Evolutionary conservation across 2,888 invertebrate species (phyloP).

Genomic region (Leptinotarsa tumamoca): DNA sequence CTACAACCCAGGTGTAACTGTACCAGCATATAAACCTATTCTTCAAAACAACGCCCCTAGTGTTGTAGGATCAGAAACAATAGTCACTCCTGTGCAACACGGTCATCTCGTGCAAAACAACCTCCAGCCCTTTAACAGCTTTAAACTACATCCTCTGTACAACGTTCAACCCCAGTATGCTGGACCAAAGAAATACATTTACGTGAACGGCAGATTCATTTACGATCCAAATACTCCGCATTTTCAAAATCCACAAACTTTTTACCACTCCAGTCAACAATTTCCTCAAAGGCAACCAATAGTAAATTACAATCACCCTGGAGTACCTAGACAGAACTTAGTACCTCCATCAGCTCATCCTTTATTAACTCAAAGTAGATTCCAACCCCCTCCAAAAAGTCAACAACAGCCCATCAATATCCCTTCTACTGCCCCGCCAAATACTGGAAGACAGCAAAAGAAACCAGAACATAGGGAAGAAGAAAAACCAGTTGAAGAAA

Average conservation of each 20-base stretch:
- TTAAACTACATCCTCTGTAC: conserved; percentile 48
- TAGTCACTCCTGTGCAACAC: conserved; percentile 56
- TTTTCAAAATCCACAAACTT: conserved; percentile 23
- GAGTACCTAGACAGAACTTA: conserved; percentile 11
- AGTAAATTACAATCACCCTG: conserved; percentile 8
- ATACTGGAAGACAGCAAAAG: conserved; percentile 36
- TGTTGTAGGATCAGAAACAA: conserved; percentile 32
- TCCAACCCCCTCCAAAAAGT: conserved; percentile 31
- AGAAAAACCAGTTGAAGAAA: conserved; percentile 43
- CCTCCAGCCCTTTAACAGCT: conserved; percentile 33
- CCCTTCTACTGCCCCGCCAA: conserved; percentile 31
- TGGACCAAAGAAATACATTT: conserved; percentile 54
- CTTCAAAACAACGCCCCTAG: conserved; percentile 1
- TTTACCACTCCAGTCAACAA: conserved; percentile 35
- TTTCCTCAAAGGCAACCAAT: conserved; percentile 30
- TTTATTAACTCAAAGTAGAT: conserved; percentile 19
- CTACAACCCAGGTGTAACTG: not conserved
- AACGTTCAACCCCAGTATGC: conserved; percentile 39
- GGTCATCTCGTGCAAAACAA: conserved; percentile 48
- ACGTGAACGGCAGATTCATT: conserved; percentile 54
- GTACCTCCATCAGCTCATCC: conserved; percentile 23
- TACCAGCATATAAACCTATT: conserved; percentile 3
- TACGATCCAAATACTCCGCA: conserved; percentile 47
- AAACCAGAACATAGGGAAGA: conserved; percentile 4
- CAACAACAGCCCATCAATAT: conserved; percentile 33